phyloP scores from a whole-genome alignment of 2,888 invertebrate genomes.

The Ypsolopha scabrella region DNA sequence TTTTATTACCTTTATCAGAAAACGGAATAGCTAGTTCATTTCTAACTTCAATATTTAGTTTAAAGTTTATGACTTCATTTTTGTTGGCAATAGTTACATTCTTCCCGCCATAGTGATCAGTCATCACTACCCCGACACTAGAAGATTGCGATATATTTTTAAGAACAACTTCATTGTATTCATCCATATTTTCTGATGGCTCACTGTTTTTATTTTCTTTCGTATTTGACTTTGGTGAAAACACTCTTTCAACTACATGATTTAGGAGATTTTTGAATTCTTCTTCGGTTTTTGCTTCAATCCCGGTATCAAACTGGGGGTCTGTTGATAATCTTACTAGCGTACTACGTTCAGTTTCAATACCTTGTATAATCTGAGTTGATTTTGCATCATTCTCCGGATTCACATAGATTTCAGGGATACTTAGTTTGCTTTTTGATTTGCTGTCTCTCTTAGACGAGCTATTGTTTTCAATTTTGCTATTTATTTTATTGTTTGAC shows the following conservation, averaged over 20 bases:
- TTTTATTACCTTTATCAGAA: not conserved
- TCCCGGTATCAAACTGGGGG: not conserved
- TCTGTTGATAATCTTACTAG: too few relatives aligned
- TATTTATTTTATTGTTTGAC: too few relatives aligned
- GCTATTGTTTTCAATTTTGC: too few relatives aligned
- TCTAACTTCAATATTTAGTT: conserved; percentile 8
- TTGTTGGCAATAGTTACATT: conserved; percentile 21
- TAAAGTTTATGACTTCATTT: conserved; percentile 29
- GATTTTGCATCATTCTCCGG: too few relatives aligned
- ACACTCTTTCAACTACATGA: not conserved
- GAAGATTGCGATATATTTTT: not conserved
- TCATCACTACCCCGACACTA: not conserved
- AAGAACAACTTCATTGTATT: not conserved
- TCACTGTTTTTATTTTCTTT: not conserved
- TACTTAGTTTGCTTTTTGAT: too few relatives aligned
- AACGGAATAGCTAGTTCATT: not conserved
- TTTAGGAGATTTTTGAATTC: not conserved
- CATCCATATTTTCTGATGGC: not conserved
- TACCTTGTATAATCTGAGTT: too few relatives aligned
- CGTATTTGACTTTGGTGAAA: not conserved
- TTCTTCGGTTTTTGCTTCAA: not conserved
- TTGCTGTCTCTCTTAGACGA: too few relatives aligned
- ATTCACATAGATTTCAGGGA: too few relatives aligned
- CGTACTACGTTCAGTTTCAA: too few relatives aligned
- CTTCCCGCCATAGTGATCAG: conserved; percentile 10